Conservation (phyloP, 1,140 invertebrate genomes). For the Heterodera carotae region DNA sequence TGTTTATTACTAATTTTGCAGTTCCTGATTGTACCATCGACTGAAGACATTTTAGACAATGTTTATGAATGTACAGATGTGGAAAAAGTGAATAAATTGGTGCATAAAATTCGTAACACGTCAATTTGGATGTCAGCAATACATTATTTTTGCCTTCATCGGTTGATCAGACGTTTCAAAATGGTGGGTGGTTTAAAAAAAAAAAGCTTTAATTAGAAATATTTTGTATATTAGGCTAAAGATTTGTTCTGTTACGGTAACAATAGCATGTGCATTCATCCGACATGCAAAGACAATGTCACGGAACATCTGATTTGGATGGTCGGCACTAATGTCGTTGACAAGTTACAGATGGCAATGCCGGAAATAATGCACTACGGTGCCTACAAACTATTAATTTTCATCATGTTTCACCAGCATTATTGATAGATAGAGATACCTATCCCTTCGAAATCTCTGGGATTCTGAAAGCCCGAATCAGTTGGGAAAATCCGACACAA, state of each 20-base stretch:
- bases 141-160: neutral
- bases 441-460: too few species aligned
- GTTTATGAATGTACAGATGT: neutral
- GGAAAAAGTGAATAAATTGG: neutral
- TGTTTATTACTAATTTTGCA: neutral
- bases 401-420: too few species aligned
- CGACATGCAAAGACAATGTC: neutral
- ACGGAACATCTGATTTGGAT: neutral
- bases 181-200: neutral
- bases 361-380: neutral
- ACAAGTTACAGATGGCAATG: neutral
- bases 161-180: neutral
- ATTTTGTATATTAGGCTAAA: neutral
- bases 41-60: neutral
- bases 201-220: too few species aligned
- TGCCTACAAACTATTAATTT: neutral
- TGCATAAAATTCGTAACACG: neutral
- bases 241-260: neutral
- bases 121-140: neutral
- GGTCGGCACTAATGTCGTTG: neutral
- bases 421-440: too few species aligned
- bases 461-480: too few species aligned
- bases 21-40: neutral
- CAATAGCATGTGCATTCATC: neutral
- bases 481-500: too few species aligned